phyloP scores from a whole-genome alignment of 2,888 invertebrate species.

The Lomographa bimaculata region DNA sequence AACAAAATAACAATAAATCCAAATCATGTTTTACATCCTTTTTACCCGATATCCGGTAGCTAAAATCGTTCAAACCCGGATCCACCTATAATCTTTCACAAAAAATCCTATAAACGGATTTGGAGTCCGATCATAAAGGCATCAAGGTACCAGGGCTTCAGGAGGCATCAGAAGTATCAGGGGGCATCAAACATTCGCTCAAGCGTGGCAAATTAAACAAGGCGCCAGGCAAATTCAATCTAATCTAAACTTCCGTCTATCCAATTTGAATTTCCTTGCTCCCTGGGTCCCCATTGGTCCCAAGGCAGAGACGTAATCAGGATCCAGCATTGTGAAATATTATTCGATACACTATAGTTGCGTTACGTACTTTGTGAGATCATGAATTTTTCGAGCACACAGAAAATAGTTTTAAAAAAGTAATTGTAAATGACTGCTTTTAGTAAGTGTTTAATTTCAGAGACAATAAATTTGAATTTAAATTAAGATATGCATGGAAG shows the following conservation, averaged over 20 bases:
- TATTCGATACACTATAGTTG: too few relatives aligned
- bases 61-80: conserved; percentile 17
- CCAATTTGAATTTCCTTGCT: conserved; percentile 75
- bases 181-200: conserved; percentile 38
- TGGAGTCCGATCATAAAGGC: conserved; percentile 5
- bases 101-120: conserved; percentile 14
- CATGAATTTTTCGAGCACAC: too few relatives aligned
- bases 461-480: too few relatives aligned
- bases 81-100: conserved; percentile 12
- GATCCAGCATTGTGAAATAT: conserved; percentile 1
- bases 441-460: too few relatives aligned
- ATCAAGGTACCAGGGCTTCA: too few relatives aligned
- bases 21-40: too few relatives aligned
- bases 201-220: conserved; percentile 76
- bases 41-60: conserved; percentile 17
- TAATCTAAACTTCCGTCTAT: conserved; percentile 80
- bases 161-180: too few relatives aligned
- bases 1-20: too few relatives aligned
- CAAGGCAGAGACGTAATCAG: conserved; percentile 29
- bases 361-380: too few relatives aligned
- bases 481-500: too few relatives aligned
- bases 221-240: conserved; percentile 77
- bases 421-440: too few relatives aligned
- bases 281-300: conserved; percentile 34
- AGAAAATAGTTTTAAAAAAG: too few relatives aligned